Percentiles rank a stretch among this genome's conserved stretches.
phyloP scores from a whole-genome alignment of 2,888 invertebrate species.

The Patella pellucida region DNA sequence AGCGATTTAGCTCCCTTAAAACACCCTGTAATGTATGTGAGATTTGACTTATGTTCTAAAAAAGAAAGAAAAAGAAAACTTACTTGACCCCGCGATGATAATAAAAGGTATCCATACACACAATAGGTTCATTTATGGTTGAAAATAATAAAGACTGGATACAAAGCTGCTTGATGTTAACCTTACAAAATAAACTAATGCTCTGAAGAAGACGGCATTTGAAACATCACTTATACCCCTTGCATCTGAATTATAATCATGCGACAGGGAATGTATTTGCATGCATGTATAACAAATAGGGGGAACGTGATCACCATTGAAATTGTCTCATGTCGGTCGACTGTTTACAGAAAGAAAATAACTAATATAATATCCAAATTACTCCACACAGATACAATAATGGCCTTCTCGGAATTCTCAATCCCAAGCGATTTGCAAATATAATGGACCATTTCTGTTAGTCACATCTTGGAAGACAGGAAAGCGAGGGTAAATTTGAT shows the following conservation, averaged over 20 bases:
- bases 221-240: constrained; percentile 12
- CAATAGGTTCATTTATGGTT: too few relatives aligned
- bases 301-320: constrained; percentile 10
- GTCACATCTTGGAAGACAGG: background rate
- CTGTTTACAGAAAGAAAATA: constrained; percentile 11
- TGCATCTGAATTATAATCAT: constrained; percentile 9
- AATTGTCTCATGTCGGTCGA: constrained; percentile 10
- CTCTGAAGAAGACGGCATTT: constrained; percentile 10
- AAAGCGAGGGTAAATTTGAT: background rate
- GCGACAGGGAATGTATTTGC: constrained; percentile 10
- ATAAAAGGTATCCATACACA: too few relatives aligned
- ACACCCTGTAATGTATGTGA: too few relatives aligned
- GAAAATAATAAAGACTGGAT: too few relatives aligned
- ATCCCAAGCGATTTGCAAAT: constrained; percentile 1
- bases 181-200: constrained; percentile 3
- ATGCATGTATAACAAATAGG: constrained; percentile 12
- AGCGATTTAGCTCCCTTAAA: too few relatives aligned
- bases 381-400: constrained; percentile 9
- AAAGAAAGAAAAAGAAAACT: too few relatives aligned
- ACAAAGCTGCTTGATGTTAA: background rate
- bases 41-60: too few relatives aligned
- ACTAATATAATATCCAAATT: constrained; percentile 11
- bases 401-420: constrained; percentile 5
- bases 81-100: too few relatives aligned
- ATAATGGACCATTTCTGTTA: constrained; percentile 2